Percentiles rank a stretch among this genome's conserved stretches.
Conservation (phyloP, 2,113 vertebrate genomes). For the Trinectes maculatus region DNA sequence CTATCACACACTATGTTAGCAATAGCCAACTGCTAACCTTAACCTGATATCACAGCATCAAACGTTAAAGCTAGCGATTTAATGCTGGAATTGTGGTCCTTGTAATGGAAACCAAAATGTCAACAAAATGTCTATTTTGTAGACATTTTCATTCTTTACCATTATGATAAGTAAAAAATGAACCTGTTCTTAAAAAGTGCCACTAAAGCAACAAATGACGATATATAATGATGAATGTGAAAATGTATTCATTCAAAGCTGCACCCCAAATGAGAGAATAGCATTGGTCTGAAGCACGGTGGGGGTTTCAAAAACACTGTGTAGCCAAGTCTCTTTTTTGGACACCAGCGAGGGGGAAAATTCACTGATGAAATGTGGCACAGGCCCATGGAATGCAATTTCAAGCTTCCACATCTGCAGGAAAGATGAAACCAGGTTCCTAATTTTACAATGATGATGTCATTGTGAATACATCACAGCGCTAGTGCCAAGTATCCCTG, state of each 20-base stretch:
- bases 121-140: not conserved
- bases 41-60: not conserved
- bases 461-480: conserved; percentile 89
- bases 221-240: too few relatives aligned
- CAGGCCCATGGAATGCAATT: conserved; percentile 91
- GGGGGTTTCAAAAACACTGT: conserved; percentile 2
- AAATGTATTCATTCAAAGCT: not conserved
- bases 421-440: conserved; percentile 89
- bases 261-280: not conserved
- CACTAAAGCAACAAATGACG: conserved; percentile 1
- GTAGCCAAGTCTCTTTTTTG: conserved; percentile 84
- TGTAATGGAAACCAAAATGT: not conserved
- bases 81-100: not conserved
- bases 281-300: not conserved
- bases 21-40: too few relatives aligned
- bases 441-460: conserved; percentile 96
- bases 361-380: conserved; percentile 95
- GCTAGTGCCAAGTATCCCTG: conserved; percentile 69
- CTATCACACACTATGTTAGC: too few relatives aligned
- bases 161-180: conserved; percentile 4
- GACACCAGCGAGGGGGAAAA: conserved; percentile 84
- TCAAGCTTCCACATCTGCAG: conserved; percentile 95
- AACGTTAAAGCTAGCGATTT: not conserved
- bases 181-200: not conserved
- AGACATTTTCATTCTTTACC: not conserved